A percentile compares a stretch with the other conserved stretches of the same genome.
These are phyloP conservation scores for Lophius americanus DNA, from an alignment of 2,797 vertebrate genomes.

Conservation along the genomic window DNA sequence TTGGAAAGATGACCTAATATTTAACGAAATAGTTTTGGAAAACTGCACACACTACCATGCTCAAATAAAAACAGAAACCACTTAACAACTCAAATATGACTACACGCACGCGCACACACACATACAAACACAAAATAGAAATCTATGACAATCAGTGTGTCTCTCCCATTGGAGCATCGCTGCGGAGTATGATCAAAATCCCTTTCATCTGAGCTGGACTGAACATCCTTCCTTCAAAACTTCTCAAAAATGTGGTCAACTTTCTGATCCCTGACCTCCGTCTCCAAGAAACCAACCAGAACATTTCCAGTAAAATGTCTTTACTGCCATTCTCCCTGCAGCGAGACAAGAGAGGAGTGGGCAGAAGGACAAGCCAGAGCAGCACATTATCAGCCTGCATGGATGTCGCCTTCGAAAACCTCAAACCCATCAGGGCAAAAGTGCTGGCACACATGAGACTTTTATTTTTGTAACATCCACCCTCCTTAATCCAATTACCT, in stretches of 20 bases:
- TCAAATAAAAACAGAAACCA: background rate
- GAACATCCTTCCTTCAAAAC: conserved; percentile 34
- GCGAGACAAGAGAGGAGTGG: conserved; percentile 25
- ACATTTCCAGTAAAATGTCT: conserved; percentile 56
- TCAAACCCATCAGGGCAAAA: conserved; percentile 24
- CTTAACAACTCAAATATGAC: background rate
- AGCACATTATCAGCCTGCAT: conserved; percentile 26
- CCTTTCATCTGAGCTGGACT: background rate
- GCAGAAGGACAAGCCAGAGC: conserved; percentile 19
- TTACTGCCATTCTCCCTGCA: conserved; percentile 35
- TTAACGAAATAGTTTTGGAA: too few relatives aligned
- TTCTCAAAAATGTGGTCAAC: background rate
- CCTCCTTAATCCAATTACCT: conserved; percentile 66
- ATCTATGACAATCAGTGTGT: conserved; percentile 12
- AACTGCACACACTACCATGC: background rate
- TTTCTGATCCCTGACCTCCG: conserved; percentile 42
- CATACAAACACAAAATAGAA: conserved; percentile 19
- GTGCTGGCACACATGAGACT: conserved; percentile 38
- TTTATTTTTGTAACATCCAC: conserved; percentile 61
- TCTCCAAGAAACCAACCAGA: conserved; percentile 39
- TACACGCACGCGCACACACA: background rate
- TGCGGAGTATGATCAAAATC: conserved; percentile 27
- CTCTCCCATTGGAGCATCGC: conserved; percentile 9
- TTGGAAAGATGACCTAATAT: too few relatives aligned
- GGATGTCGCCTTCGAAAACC: conserved; percentile 55